A percentile compares a stretch with the other conserved stretches of the same genome.
phyloP scores from a whole-genome alignment of 2,888 invertebrate genomes.

The Dromius quadrimaculatus region DNA sequence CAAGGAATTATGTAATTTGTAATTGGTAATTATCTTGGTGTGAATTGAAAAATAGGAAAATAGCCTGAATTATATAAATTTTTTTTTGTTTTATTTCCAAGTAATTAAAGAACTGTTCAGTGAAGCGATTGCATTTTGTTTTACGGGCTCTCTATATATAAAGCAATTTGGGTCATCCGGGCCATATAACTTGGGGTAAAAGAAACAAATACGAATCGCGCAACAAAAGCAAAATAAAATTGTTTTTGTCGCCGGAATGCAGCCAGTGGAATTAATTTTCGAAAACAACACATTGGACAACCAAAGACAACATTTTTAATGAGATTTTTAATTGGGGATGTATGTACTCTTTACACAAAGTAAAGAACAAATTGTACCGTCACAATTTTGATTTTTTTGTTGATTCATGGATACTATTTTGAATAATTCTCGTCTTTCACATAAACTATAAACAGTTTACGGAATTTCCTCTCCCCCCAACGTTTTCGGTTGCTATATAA shows the following conservation, averaged over 20 bases:
- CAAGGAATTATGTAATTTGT: neutral
- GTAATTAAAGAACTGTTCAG: constrained; percentile 42
- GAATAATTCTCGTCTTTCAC: no score
- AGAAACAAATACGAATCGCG: constrained; percentile 26
- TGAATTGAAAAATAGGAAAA: constrained; percentile 12
- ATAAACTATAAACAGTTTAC: no score
- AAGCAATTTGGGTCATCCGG: constrained; percentile 47
- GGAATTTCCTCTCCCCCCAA: no score
- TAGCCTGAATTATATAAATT: neutral
- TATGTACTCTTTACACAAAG: no score
- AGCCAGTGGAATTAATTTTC: constrained; percentile 33
- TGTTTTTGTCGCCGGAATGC: constrained; percentile 45
- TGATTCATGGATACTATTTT: no score
- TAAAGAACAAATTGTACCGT: no score
- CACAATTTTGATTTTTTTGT: no score
- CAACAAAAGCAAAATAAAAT: constrained; percentile 41
- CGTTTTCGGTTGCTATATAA: no score
- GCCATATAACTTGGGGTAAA: constrained; percentile 47
- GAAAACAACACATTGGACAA: neutral
- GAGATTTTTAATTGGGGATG: no score
- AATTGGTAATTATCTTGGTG: neutral
- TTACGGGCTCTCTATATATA: constrained; percentile 38
- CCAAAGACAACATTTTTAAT: no score
- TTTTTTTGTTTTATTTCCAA: constrained; percentile 28
- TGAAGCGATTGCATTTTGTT: constrained; percentile 30